These are phyloP conservation scores for Nothocercus julius DNA, from an alignment of 2,113 vertebrate species.

Conservation along the genomic window DNA sequence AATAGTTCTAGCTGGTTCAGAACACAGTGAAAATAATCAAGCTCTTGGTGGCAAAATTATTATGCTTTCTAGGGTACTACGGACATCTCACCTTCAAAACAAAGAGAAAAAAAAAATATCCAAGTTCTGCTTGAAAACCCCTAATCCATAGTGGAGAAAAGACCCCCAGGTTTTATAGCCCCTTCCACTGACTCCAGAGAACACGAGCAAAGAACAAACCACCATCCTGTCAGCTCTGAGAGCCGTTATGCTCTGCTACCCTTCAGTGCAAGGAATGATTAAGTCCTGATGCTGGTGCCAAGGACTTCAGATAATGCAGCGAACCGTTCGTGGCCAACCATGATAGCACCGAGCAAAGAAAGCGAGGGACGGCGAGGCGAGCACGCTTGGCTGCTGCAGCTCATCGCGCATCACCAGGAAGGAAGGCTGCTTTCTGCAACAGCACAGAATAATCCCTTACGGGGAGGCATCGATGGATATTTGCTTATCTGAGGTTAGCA, in stretches of 20 bases:
- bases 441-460: not conserved
- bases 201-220: not conserved
- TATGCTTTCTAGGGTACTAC: not conserved
- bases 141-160: not conserved
- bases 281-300: constrained; percentile 19
- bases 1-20: not conserved
- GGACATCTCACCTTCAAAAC: not conserved
- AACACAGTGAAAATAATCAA: not conserved
- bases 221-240: not conserved
- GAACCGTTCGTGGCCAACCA: not conserved
- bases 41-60: fast-evolving
- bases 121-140: not conserved
- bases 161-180: not conserved
- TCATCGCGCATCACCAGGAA: not conserved
- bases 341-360: not conserved
- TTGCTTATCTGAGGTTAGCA: constrained; percentile 9
- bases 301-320: not conserved
- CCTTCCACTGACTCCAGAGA: not conserved
- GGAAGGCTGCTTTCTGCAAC: not conserved
- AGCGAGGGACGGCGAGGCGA: not conserved
- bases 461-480: not conserved
- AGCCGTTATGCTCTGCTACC: not conserved
- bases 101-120: not conserved
- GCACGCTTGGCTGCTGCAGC: not conserved
- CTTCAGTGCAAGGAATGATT: not conserved